Evolutionary conservation across 2,797 vertebrate species (phyloP).

Genomic region (Pangasius djambal): DNA sequence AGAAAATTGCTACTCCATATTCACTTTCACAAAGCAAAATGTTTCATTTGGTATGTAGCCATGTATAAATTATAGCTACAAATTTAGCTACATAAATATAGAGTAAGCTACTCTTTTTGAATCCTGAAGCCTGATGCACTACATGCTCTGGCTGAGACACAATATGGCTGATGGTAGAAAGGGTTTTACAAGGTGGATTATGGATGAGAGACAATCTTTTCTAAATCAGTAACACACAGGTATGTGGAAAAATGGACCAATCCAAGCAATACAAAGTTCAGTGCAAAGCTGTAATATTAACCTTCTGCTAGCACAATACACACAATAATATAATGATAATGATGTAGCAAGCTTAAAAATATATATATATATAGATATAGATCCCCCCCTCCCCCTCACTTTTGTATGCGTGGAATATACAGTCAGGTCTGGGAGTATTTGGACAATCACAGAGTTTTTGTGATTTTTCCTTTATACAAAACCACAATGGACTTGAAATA

Average conservation of each 20-base stretch:
- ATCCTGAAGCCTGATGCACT: neutral
- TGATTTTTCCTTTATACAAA: too few relatives aligned
- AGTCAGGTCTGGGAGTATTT: too few relatives aligned
- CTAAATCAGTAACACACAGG: neutral
- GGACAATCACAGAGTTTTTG: too few relatives aligned
- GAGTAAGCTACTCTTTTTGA: neutral
- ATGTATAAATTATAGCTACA: neutral
- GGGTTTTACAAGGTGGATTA: neutral
- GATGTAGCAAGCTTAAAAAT: too few relatives aligned
- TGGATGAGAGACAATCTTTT: neutral
- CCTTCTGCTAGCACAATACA: neutral
- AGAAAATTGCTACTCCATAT: neutral
- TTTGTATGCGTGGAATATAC: too few relatives aligned
- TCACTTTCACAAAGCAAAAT: neutral
- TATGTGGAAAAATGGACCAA: neutral
- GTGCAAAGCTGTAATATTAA: neutral
- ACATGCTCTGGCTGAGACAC: neutral
- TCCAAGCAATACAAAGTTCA: neutral
- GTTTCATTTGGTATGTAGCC: neutral
- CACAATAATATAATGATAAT: too few relatives aligned
- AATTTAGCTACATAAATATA: neutral
- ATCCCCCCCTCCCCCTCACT: too few relatives aligned
- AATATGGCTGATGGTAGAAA: too few relatives aligned
- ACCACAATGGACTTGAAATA: too few relatives aligned
- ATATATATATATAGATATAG: too few relatives aligned